Evolutionary conservation across 2,113 vertebrate species (phyloP), one percentile per base, ranked within the genome.

Genomic region (Myotis brandtii): DNA sequence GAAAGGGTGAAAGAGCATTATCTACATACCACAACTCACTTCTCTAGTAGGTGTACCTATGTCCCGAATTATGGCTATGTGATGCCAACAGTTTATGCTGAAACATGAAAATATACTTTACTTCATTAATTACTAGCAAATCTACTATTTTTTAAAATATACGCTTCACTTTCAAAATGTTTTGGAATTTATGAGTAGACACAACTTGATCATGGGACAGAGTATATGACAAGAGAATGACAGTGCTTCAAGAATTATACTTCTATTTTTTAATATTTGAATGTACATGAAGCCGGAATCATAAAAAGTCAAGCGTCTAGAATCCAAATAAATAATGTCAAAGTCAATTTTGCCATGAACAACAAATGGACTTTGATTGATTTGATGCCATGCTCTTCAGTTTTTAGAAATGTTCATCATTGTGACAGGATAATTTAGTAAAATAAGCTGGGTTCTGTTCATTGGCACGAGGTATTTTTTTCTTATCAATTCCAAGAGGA

Each of bases 341-440:
- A 75, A 82, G 48, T 62, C 34, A 62, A 20, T 87, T 52, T 69
- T 84, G 9, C 5, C 13, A 67, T 27, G 18, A 75, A 70, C 48
- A 48, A 46, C 30, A 70, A 92, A 66, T 66, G 27, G 52, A 84
- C 37, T 70, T 80, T 91, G 48, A 79, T 40, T 87, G 83, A 91
- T 90, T 85, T 64, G 12, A 64, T 84, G 50, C 14, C 59, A 18
- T 79, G 37, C 17, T 62, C n/a, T 56, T 91, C 3, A 30, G 18
- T 66, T 97, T 88, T 92, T 59, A 21, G 37, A 81, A 79, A 37
- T 89, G 32, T 77, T 79, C 3, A 34, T 92, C 46, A 48, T 6
- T n/a, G 6, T 76, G 72, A 70, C 34, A 92, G 20, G 21, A 92
- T 76, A 27, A 91, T 67, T 95, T 92, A 30, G 70, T 77, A 93